Base-by-base conservation (phyloP, 2,113 vertebrate species). In the Scalopus aquaticus region DNA sequence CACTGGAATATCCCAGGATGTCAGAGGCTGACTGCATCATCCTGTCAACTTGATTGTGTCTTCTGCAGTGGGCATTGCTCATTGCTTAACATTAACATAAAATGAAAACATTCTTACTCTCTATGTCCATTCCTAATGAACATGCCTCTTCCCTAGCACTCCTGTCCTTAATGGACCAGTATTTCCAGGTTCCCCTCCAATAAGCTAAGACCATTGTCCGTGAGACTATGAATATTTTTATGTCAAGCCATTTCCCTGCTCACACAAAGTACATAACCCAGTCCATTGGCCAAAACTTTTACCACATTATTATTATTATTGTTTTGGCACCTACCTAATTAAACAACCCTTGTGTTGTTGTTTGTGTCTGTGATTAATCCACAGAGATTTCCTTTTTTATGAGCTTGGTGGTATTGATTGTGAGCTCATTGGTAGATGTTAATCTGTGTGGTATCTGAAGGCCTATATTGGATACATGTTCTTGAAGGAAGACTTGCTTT, bases 21-120 rank as follows among this genome's bases (percentile, higher is more conserved):
- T 44, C 13, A 15, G 30, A 46, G 6, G 2, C 30, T 1, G 3
- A 19, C 35, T 30, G 0, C 11, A 9, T 16, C 8, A 3, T 28
- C 56, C 39, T 65, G 2, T 54, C 54, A 6, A 11, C 32, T 30
- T 17, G 20, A 20, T 30, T 82, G 20, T 85, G 6, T 70, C 37
- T 67, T 80, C 9, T 39, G 35, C 6, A n/a, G 10, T 74, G 19
- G 44, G 1, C 2, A 28, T 46, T 42, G 9, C n/a, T 49, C 6
- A 35, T 32, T 60, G 17, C 30, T 35, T 1, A 15, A 32, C 20
- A 9, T 20, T 44, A 65, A 39, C 1, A 0, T 42, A 26, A 78
- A 24, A 30, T 32, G 24, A 37, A 69, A 44, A 24, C 39, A 39
- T 67, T 26, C 32, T 84, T 20, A 24, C 19, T 51, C 46, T 70